Percentiles rank a stretch among this genome's conserved stretches.
These are phyloP conservation scores for Ernsta delagoae DNA, from an alignment of 2,888 invertebrate genomes.

Conservation along the genomic window DNA sequence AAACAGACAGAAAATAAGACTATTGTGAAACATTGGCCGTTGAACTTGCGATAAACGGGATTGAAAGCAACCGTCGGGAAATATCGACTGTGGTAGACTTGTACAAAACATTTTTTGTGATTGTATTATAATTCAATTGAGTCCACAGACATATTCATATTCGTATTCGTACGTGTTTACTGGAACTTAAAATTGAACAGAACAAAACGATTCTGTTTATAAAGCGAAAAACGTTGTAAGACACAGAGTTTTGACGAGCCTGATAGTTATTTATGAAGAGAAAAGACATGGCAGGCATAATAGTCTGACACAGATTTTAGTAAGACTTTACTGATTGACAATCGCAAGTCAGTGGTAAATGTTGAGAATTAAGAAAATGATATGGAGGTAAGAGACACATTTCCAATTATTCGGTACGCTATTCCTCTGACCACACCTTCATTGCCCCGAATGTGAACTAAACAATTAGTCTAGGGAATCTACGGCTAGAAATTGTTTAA, in stretches of 20 bases:
- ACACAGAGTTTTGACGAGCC: too few relatives aligned
- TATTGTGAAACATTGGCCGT: conserved; percentile 4
- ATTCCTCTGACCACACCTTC: background rate
- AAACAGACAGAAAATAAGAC: conserved; percentile 6
- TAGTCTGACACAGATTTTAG: too few relatives aligned
- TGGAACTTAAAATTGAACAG: conserved; percentile 23
- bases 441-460: background rate
- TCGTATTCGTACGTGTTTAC: conserved; percentile 26
- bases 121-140: conserved; percentile 23
- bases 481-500: background rate
- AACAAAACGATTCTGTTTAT: conserved; percentile 8
- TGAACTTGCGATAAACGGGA: conserved; percentile 8
- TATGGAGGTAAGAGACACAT: too few relatives aligned
- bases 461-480: background rate
- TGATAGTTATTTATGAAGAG: too few relatives aligned
- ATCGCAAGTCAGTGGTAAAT: too few relatives aligned
- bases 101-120: conserved; percentile 9
- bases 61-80: conserved; percentile 7
- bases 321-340: too few relatives aligned
- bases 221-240: background rate
- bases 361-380: too few relatives aligned
- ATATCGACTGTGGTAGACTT: background rate
- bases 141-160: conserved; percentile 4
- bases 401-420: background rate
- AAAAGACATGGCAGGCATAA: too few relatives aligned